A percentile compares a stretch with the other conserved stretches of the same genome.
phyloP scores from a whole-genome alignment of 1,140 invertebrate genomes.

The Nomia melanderi region DNA sequence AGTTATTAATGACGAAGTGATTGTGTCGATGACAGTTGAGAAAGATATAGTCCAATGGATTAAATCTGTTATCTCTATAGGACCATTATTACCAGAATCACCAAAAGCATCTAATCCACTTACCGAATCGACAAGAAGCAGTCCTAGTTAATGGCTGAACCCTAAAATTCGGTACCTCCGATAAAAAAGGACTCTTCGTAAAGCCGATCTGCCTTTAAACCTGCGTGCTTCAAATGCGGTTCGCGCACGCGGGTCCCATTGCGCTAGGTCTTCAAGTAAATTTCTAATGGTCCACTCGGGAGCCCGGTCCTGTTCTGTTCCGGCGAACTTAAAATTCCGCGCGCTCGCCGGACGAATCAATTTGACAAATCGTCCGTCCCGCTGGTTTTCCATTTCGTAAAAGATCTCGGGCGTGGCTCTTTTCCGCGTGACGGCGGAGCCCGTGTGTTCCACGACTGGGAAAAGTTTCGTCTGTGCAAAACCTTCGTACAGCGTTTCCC shows the following conservation, averaged over 20 bases:
- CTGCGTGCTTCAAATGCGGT: not conserved
- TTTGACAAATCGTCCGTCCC: constrained; percentile 37
- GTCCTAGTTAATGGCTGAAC: too few species aligned
- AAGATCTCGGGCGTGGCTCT: constrained; percentile 20
- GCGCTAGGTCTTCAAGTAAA: constrained; percentile 4
- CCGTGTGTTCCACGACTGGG: not conserved
- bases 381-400: constrained; percentile 10
- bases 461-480: constrained; percentile 31
- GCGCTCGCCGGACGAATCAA: constrained; percentile 16
- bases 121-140: too few species aligned
- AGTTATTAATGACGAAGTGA: too few species aligned
- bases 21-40: too few species aligned
- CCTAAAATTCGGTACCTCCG: too few species aligned
- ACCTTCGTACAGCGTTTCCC: constrained; percentile 30
- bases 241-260: not conserved
- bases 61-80: too few species aligned
- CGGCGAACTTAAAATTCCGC: constrained; percentile 16
- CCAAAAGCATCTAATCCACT: too few species aligned
- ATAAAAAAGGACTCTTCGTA: too few species aligned
- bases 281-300: not conserved
- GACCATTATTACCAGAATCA: too few species aligned
- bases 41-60: too few species aligned
- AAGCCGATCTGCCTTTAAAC: not conserved
- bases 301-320: too few species aligned
- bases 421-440: not conserved